Evolutionary conservation across 2,113 vertebrate genomes (phyloP), one percentile per base, ranked within the genome.

Genomic region (Caranx ignobilis): DNA sequence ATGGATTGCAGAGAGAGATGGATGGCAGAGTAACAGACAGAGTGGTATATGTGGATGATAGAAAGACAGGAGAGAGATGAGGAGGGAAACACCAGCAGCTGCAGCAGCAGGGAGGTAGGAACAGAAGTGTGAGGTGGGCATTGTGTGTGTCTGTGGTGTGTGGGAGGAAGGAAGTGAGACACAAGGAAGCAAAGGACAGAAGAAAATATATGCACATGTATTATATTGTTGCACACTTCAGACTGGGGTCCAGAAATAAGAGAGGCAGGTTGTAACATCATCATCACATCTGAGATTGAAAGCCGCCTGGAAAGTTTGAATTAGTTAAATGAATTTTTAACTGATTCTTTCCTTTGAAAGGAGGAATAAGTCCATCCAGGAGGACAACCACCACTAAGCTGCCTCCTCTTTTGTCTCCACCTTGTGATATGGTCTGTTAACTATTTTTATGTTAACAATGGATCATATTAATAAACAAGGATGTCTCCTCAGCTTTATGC

Each of bases 201-300:
- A 34, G 26, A 4, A 76, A 78, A 89, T 89, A 18, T 75, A 79
- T 84, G 67, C 21, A 75, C 45, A 80, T 77, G 50, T 70, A 75
- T 63, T 72, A 4, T 5, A 6, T 16, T 76, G 41, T 52, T 56
- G n/a, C 12, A 57, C 5, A 50, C 63, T 67, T 62, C 5, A 54
- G 55, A 70, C 18, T 11, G 6, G 15, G 11, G 12, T 21, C 6
- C 19, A 47, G 34, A 56, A 63, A 21, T 15, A 1, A 79, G 57
- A 48, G 19, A 5, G 11, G 15, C 18, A 13, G 19, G 19, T 16
- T 47, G 45, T 47, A 13, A 47, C 4, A 37, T 37, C 7, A 7
- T 37, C 5, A 43, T 12, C 41, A 43, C 8, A 11, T 12, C 2
- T 52, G 35, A 60, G 18, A 48, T 72, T 47, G 7, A 71, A 72